phyloP scores from a whole-genome alignment of 2,113 vertebrate species.

The Condylura cristata region DNA sequence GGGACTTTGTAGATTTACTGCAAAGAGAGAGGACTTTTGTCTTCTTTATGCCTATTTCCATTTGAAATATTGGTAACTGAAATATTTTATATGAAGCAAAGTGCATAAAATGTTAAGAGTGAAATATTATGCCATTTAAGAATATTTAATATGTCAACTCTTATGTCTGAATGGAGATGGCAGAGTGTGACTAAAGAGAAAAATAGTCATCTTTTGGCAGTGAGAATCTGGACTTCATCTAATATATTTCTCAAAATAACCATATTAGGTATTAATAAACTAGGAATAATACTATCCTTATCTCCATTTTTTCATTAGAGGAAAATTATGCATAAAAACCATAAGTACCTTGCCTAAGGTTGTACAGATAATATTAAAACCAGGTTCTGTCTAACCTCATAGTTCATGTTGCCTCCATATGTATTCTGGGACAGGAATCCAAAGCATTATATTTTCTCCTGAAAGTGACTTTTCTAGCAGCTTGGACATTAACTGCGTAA shows the following conservation, averaged over 20 bases:
- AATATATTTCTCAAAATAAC: background rate
- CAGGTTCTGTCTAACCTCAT: background rate
- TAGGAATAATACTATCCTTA: background rate
- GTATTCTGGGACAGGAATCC: background rate
- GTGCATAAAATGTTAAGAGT: background rate
- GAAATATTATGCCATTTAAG: slow-evolving; percentile 16
- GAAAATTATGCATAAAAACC: background rate
- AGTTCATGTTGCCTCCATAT: background rate
- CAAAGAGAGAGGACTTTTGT: background rate
- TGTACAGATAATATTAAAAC: background rate
- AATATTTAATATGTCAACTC: slow-evolving; percentile 33
- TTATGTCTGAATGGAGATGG: background rate
- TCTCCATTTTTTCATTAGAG: background rate
- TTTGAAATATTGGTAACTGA: background rate
- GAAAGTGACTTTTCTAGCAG: background rate
- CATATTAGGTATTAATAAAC: background rate
- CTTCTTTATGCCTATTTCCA: background rate
- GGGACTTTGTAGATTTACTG: slow-evolving; percentile 25
- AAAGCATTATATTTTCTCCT: background rate
- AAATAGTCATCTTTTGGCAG: background rate
- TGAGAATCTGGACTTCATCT: background rate
- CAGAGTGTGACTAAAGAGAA: background rate
- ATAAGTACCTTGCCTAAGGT: background rate
- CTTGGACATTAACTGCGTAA: background rate
- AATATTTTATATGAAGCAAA: slow-evolving; percentile 17